A percentile compares a stretch with the other conserved stretches of the same genome.
phyloP scores from a whole-genome alignment of 2,113 vertebrate genomes.

The Alethe diademata region DNA sequence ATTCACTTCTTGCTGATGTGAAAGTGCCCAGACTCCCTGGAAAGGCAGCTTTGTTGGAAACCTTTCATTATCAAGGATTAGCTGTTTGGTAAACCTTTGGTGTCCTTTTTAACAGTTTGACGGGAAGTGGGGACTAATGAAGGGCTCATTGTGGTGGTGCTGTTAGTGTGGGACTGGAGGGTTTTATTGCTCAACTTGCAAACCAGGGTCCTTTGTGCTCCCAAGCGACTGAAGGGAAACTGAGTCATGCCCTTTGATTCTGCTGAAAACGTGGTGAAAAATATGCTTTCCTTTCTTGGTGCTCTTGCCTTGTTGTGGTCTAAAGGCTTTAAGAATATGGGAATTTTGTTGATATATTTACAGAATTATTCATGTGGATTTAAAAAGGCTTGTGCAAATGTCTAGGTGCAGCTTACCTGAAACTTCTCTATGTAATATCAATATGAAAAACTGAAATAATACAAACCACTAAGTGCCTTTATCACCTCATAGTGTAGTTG shows the following conservation, averaged over 20 bases:
- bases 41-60: conserved; percentile 56
- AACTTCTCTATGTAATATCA: neutral
- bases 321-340: neutral
- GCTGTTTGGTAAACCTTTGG: conserved; percentile 62
- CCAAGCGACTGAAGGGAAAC: neutral
- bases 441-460: neutral
- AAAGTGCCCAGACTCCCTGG: conserved; percentile 44
- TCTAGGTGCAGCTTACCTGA: neutral
- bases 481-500: neutral
- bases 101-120: conserved; percentile 21
- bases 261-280: neutral
- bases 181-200: neutral
- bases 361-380: neutral
- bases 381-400: neutral
- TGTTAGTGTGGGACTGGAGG: conserved; percentile 19
- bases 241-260: neutral
- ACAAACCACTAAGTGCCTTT: neutral
- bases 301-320: neutral
- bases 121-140: conserved; percentile 40
- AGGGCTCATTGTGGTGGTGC: conserved; percentile 49
- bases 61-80: conserved; percentile 61
- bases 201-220: neutral
- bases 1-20: conserved; percentile 47
- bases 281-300: neutral
- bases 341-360: neutral